phyloP scores from a whole-genome alignment of 1,140 invertebrate genomes.

The Cataglyphis hispanica region DNA sequence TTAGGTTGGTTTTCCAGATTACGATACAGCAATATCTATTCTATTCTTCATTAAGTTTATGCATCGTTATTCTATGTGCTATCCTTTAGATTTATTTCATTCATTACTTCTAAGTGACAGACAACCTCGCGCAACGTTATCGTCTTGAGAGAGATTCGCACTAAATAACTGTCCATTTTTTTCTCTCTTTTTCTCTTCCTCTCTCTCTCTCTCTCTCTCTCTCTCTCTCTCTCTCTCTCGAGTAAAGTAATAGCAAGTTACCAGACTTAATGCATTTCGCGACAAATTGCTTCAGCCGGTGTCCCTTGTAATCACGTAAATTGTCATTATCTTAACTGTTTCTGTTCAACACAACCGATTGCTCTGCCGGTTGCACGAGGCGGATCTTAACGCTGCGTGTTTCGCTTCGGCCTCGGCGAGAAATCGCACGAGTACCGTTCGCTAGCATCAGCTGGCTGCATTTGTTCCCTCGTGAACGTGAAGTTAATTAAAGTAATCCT shows the following conservation, averaged over 20 bases:
- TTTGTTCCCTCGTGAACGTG: conserved; percentile 35
- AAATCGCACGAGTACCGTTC: background rate
- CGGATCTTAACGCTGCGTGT: background rate
- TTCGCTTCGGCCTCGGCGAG: background rate
- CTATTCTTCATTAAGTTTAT: background rate
- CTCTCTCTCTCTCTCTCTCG: background rate
- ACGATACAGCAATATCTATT: background rate
- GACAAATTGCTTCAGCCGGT: conserved; percentile 40
- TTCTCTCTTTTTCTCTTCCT: too few species aligned
- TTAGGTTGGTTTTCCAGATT: background rate
- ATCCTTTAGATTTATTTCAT: background rate
- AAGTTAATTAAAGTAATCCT: conserved; percentile 67
- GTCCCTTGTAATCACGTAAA: conserved; percentile 43
- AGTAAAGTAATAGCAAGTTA: conserved; percentile 22
- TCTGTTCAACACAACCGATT: conserved; percentile 38
- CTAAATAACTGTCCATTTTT: conserved; percentile 24
- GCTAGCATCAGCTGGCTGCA: background rate
- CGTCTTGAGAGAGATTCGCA: background rate
- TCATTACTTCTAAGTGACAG: background rate
- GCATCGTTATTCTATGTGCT: background rate
- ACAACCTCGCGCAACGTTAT: background rate
- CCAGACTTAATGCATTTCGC: conserved; percentile 45
- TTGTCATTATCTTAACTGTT: conserved; percentile 50
- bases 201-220: too few species aligned
- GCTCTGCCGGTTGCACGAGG: background rate